Evolutionary conservation across 2,797 vertebrate genomes (phyloP).

Genomic region (Lutjanus campechanus): DNA sequence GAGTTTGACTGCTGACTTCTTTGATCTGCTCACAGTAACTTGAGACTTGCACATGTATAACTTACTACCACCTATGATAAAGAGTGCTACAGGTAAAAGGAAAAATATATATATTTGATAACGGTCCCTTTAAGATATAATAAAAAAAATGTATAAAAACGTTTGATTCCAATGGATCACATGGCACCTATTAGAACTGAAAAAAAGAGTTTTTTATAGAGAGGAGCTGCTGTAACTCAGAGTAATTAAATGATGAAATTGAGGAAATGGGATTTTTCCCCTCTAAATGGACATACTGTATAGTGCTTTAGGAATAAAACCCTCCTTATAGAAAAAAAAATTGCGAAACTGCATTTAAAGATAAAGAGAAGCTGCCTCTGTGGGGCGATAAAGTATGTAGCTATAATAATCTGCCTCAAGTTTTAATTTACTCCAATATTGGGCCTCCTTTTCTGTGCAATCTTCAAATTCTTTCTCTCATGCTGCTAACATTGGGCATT

Average conservation of each 20-base stretch:
- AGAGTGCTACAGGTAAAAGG: no score
- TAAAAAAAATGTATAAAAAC: background rate
- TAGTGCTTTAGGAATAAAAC: constrained; percentile 24
- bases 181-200: background rate
- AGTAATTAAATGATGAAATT: constrained; percentile 32
- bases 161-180: background rate
- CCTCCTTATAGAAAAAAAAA: constrained; percentile 15
- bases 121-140: background rate
- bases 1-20: no score
- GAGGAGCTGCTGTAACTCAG: background rate
- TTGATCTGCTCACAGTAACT: no score
- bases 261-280: background rate
- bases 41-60: no score
- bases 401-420: constrained; percentile 42
- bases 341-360: constrained; percentile 23
- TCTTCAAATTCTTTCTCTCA: constrained; percentile 41
- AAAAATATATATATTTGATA: no score
- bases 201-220: constrained; percentile 3
- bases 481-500: constrained; percentile 51
- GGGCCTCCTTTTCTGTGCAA: constrained; percentile 41
- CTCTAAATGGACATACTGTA: constrained; percentile 15
- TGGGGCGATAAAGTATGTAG: constrained; percentile 33
- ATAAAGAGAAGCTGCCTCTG: constrained; percentile 37
- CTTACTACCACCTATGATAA: no score
- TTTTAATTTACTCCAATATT: constrained; percentile 55